Percentiles rank a stretch among this genome's conserved stretches.
These are phyloP conservation scores for Sakesphorus luctuosus DNA, from an alignment of 2,113 vertebrate species.

Conservation along the genomic window DNA sequence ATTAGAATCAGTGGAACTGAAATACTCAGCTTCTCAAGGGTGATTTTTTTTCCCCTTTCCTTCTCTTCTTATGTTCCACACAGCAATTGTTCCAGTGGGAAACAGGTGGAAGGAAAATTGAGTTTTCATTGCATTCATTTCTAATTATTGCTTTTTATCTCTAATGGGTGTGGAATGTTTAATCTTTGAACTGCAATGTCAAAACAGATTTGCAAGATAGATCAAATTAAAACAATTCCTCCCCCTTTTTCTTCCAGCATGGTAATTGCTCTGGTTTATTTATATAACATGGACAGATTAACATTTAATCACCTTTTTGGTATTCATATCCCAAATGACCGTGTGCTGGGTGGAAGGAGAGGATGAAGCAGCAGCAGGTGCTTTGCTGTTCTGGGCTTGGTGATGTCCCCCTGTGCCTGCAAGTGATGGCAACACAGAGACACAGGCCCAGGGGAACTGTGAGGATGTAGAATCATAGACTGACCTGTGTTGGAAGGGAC, in stretches of 20 bases:
- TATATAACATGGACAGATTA: neutral
- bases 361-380: neutral
- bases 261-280: neutral
- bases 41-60: neutral
- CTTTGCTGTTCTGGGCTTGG: neutral
- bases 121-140: conserved; percentile 12
- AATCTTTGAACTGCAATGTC: neutral
- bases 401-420: neutral
- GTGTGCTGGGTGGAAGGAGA: neutral
- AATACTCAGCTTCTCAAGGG: neutral
- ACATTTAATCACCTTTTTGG: neutral
- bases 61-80: neutral
- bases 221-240: conserved; percentile 5
- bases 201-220: neutral
- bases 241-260: neutral
- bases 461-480: fast-evolving
- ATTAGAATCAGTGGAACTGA: neutral
- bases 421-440: neutral
- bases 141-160: conserved; percentile 8
- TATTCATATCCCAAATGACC: neutral
- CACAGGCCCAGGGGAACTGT: fast-evolving
- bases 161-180: neutral
- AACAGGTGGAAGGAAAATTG: conserved; percentile 7
- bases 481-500: neutral
- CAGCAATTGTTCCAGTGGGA: neutral